Percentiles rank a stretch among this genome's conserved stretches.
These are phyloP conservation scores for Halichoeres trimaculatus DNA, from an alignment of 2,113 vertebrate species.

Conservation along the genomic window DNA sequence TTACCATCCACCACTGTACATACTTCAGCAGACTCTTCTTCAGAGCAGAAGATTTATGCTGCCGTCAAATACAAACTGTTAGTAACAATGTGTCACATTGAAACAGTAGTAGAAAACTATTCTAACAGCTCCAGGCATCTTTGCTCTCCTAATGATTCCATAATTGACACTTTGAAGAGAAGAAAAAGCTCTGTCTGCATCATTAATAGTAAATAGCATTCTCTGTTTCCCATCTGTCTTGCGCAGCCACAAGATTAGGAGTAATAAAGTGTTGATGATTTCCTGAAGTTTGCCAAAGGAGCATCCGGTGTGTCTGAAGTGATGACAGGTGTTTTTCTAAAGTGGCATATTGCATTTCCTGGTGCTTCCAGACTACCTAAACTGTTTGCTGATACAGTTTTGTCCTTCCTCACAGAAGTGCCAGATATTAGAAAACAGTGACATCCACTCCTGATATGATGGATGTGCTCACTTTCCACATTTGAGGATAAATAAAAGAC, in stretches of 20 bases:
- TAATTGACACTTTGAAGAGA: constrained; percentile 34
- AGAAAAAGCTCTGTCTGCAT: constrained; percentile 11
- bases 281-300: constrained; percentile 36
- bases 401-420: neutral
- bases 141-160: constrained; percentile 9
- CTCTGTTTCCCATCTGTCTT: constrained; percentile 22
- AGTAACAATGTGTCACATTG: neutral
- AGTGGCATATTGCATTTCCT: constrained; percentile 29
- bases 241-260: constrained; percentile 6
- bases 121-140: constrained; percentile 19
- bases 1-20: no score
- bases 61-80: neutral
- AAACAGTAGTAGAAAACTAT: neutral
- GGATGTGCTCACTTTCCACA: neutral
- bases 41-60: neutral
- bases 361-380: neutral
- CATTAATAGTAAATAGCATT: constrained; percentile 19
- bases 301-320: neutral
- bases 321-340: constrained; percentile 38
- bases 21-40: no score
- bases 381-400: neutral
- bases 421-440: constrained; percentile 7
- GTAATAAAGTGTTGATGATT: constrained; percentile 29
- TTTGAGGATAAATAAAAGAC: neutral
- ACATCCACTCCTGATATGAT: neutral